Base-by-base conservation (phyloP, 2,888 invertebrate species). In the Leuctra nigra region DNA sequence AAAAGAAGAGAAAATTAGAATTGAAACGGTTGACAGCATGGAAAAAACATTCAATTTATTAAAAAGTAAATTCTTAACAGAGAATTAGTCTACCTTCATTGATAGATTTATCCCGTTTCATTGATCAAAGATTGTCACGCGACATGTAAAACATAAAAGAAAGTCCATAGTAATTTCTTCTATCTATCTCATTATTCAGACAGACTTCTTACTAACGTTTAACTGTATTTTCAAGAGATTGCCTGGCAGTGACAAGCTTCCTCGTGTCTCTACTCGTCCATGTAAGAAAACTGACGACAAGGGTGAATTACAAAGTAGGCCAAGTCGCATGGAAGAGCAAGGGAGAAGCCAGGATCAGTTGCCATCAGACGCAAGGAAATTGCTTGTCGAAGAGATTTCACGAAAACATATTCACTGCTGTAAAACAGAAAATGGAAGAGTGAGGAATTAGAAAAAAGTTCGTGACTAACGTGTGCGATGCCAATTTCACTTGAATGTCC, bases 251-350 rank as follows among this genome's bases (percentile, higher is more conserved):
- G 29, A 29, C 29, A 29, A 29, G 29, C 11, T 6, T 7, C n/a
- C n/a, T n/a, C n/a, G n/a, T n/a, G n/a, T 7, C 7, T 29, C 22
- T 44, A 23, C 44, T 13, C 11, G 44, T 4, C 44, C 44, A 23
- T 4, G 20, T 13, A 23, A n/a, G 44, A 44, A 20, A 44, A n/a
- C 16, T 6, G 20, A 23, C 44, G 44, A 23, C 44, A 18, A n/a
- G 22, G 23, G 7, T 44, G 44, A 44, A 44, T 44, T 44, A 22
- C 44, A 44, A 44, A 44, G 44, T 44, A 13, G 44, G 44, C 23
- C 23, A 44, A 20, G 23, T 18, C 41, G 18, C 18, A 14, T n/a
- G 4, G 13, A 4, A 20, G 44, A n/a, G 23, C 4, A n/a, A 44
- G 7, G n/a, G 6, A 13, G 22, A 2, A 7, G 14, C 38, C 4